A percentile compares a stretch with the other conserved stretches of the same genome.
phyloP scores from a whole-genome alignment of 2,113 vertebrate species.

The Lates calcarifer region DNA sequence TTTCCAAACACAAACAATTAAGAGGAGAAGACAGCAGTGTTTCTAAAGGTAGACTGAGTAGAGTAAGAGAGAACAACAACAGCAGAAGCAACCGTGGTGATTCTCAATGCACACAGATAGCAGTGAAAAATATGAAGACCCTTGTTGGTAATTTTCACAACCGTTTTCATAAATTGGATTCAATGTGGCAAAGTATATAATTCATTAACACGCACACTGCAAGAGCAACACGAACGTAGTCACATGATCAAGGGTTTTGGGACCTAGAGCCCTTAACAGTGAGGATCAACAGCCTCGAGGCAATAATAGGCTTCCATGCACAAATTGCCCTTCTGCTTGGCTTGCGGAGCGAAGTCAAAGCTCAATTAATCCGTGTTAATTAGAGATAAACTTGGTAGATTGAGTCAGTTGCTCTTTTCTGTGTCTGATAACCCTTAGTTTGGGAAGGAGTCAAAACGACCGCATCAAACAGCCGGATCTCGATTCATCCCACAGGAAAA shows the following conservation, averaged over 20 bases:
- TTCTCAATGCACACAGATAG: conserved; percentile 8
- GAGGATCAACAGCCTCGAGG: conserved; percentile 65
- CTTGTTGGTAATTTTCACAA: conserved; percentile 17
- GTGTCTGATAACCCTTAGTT: conserved; percentile 68
- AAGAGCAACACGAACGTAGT: conserved; percentile 44
- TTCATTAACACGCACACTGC: conserved; percentile 39
- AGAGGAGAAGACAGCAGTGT: neutral
- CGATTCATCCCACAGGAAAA: conserved; percentile 29
- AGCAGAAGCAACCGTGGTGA: neutral
- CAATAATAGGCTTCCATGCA: conserved; percentile 63
- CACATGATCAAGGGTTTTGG: conserved; percentile 51
- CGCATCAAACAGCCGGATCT: conserved; percentile 47
- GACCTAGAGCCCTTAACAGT: conserved; percentile 52
- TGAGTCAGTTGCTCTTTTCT: conserved; percentile 61
- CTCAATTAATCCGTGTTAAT: conserved; percentile 82
- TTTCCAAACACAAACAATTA: conserved; percentile 47
- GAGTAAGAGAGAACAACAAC: neutral
- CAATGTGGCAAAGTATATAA: conserved; percentile 9
- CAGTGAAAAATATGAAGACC: neutral
- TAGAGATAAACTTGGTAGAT: conserved; percentile 78
- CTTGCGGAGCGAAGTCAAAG: conserved; percentile 67
- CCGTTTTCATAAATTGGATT: conserved; percentile 9
- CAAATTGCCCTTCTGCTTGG: conserved; percentile 72
- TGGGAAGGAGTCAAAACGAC: conserved; percentile 43
- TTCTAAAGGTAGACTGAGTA: neutral